Base-by-base conservation (phyloP, 1,140 invertebrate species). In the Microplitis demolitor region DNA sequence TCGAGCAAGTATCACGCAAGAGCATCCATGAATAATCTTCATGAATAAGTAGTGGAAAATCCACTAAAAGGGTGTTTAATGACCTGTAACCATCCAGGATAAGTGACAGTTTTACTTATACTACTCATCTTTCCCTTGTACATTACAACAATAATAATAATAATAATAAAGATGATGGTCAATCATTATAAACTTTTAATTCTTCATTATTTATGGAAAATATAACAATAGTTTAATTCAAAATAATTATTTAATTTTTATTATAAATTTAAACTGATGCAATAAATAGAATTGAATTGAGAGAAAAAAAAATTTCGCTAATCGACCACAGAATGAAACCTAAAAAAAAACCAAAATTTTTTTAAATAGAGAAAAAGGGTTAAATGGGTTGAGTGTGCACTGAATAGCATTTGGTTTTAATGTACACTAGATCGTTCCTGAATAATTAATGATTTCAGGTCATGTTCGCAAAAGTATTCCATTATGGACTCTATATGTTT, bases 401-500 rank as follows among this genome's bases (percentile, higher is more conserved):
- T 24, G 39, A 39, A 39, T 39, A 39, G 39, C 39, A 39, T 39
- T 39, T 11, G 39, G 39, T 39, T 39, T 69, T 71, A 74, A 74
- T 74, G 73, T 68, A 74, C 61, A 75, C 39, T 24, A 74, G 72
- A 78, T 80, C 70, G 76, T 79, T 78, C 79, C 75, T 82, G 81
- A 80, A 82, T 82, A 81, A 82, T 82, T 81, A 80, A 82, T 74
- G 73, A 67, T 74, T 62, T 64, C 67, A 72, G 73, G 68, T 70
- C 76, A 72, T 77, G 75, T 73, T 76, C 79, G 77, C 81, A 82
- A 82, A 82, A 82, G 81, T 82, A 80, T 82, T 82, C 80, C 80
- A 81, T 81, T 82, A 80, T 82, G 39, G 50, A 58, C 33, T 75
- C 74, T 74, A 79, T 76, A 76, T 78, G 78, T 78, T 68, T 75